Evolutionary conservation across 2,888 invertebrate genomes (phyloP).

Genomic region (Camponotus fellah): DNA sequence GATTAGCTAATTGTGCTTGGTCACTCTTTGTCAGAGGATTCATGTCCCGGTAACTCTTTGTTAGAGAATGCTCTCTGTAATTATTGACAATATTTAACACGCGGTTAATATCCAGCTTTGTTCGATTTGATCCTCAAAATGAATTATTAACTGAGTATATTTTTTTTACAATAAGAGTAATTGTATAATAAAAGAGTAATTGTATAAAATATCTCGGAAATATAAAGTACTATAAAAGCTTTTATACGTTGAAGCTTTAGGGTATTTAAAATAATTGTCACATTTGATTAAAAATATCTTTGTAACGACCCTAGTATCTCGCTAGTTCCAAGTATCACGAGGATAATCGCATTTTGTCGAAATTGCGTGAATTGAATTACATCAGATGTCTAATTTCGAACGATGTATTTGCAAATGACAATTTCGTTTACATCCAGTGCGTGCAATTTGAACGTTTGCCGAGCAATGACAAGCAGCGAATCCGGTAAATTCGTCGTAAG

Average conservation of each 20-base stretch:
- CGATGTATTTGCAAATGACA: slow-evolving; percentile 8
- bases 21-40: slow-evolving; percentile 37
- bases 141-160: background rate
- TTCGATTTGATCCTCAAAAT: background rate
- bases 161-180: slow-evolving; percentile 14
- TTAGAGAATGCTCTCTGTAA: slow-evolving; percentile 25
- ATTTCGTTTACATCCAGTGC: background rate
- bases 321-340: background rate
- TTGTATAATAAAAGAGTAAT: background rate
- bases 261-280: background rate
- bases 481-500: slow-evolving; percentile 44
- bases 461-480: slow-evolving; percentile 29
- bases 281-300: slow-evolving; percentile 5
- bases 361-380: background rate
- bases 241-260: background rate
- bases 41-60: slow-evolving; percentile 30
- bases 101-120: slow-evolving; percentile 28
- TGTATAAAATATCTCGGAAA: background rate
- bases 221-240: background rate
- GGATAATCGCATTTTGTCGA: background rate
- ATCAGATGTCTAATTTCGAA: background rate
- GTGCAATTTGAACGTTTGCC: slow-evolving; percentile 20
- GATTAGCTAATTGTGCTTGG: slow-evolving; percentile 51
- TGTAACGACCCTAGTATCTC: background rate
- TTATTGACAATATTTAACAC: slow-evolving; percentile 41